Evolutionary conservation across 1,140 invertebrate species (phyloP).

Genomic region (Drosophila sulfurigaster): DNA sequence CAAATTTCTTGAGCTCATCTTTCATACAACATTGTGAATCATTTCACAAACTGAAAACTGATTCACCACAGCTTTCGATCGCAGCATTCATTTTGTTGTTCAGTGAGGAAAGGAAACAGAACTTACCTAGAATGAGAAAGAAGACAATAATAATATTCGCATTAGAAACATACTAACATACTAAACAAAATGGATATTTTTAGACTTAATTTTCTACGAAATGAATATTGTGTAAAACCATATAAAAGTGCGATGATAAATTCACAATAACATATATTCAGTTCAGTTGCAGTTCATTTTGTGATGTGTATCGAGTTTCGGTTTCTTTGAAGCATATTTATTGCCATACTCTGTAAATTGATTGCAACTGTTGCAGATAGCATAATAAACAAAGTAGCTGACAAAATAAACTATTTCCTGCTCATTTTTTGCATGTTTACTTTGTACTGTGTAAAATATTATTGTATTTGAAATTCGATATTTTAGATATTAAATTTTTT

Average conservation of each 20-base stretch:
- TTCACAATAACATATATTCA: neutral
- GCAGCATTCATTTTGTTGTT: neutral
- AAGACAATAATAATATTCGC: conserved; percentile 8
- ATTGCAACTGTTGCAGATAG: too few species aligned
- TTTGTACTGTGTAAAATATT: too few species aligned
- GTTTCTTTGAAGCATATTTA: too few species aligned
- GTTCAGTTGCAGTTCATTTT: neutral
- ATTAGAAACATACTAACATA: conserved; percentile 1
- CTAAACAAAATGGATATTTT: neutral
- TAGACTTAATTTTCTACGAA: neutral
- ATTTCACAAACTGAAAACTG: neutral
- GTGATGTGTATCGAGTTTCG: too few species aligned
- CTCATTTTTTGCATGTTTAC: too few species aligned
- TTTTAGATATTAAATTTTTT: too few species aligned
- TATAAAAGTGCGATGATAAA: too few species aligned
- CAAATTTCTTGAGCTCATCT: neutral
- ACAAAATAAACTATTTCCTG: too few species aligned
- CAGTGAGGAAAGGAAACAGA: neutral
- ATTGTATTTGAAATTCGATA: too few species aligned
- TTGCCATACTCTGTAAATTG: too few species aligned
- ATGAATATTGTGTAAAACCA: neutral
- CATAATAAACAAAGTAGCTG: too few species aligned
- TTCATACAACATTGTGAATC: neutral
- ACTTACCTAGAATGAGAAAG: conserved; percentile 64
- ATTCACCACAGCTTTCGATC: neutral